A percentile compares a stretch with the other conserved stretches of the same genome.
These are phyloP conservation scores for Gephyroberyx darwinii DNA, from an alignment of 2,797 vertebrate genomes.

Conservation along the genomic window DNA sequence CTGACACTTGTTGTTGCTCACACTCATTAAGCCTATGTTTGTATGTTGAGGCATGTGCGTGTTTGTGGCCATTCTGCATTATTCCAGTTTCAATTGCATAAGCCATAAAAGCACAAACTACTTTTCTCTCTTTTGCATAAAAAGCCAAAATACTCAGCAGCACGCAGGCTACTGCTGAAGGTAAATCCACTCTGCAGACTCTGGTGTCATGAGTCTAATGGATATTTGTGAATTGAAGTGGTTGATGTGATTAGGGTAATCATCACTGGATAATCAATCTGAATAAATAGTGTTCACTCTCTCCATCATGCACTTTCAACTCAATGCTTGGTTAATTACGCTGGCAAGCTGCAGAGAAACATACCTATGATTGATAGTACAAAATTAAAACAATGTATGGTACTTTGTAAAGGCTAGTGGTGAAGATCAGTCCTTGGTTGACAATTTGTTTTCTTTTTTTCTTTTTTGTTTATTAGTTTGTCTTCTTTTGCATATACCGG, in stretches of 20 bases:
- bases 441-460: too few relatives aligned
- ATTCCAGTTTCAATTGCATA: too few relatives aligned
- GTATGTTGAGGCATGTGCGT: not conserved
- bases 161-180: conserved; percentile 68
- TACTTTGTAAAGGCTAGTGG: too few relatives aligned
- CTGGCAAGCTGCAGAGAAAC: conserved; percentile 72
- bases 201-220: not conserved
- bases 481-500: too few relatives aligned
- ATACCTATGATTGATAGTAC: conserved; percentile 20
- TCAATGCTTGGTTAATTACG: conserved; percentile 48
- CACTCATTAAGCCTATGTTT: not conserved
- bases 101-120: too few relatives aligned
- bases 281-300: conserved; percentile 42
- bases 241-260: conserved; percentile 2
- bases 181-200: conserved; percentile 36
- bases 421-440: too few relatives aligned
- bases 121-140: too few relatives aligned
- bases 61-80: conserved; percentile 18
- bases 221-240: conserved; percentile 39
- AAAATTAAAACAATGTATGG: too few relatives aligned
- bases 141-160: conserved; percentile 41
- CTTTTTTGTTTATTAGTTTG: too few relatives aligned
- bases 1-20: too few relatives aligned
- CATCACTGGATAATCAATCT: conserved; percentile 8
- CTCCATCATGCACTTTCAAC: conserved; percentile 40